These are phyloP conservation scores for Atrichornis clamosus DNA, from an alignment of 2,113 vertebrate genomes.

Conservation along the genomic window DNA sequence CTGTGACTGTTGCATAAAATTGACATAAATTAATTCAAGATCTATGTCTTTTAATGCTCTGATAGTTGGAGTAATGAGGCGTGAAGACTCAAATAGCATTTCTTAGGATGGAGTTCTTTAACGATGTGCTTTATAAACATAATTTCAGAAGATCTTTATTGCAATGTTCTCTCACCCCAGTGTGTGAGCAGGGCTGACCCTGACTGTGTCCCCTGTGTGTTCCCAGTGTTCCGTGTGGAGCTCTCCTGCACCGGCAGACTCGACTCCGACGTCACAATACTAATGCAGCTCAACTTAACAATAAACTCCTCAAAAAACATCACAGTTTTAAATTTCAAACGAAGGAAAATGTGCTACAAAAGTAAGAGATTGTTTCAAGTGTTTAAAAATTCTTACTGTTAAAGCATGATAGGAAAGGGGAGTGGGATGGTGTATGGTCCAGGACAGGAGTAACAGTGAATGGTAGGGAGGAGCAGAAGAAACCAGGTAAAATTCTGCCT, in stretches of 20 bases:
- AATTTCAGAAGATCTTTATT: rapidly evolving
- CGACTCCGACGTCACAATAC: slow-evolving; percentile 88
- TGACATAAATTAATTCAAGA: not conserved
- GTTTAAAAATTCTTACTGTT: not conserved
- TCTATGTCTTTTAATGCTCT: not conserved
- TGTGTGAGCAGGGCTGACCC: not conserved
- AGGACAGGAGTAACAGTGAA: not conserved
- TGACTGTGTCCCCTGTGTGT: not conserved
- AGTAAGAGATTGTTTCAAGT: slow-evolving; percentile 75
- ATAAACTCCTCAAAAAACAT: slow-evolving; percentile 89
- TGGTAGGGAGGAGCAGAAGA: not conserved
- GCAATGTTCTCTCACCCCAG: not conserved
- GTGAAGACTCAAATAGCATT: not conserved
- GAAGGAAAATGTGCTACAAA: slow-evolving; percentile 99
- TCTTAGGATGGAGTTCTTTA: not conserved
- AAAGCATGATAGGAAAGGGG: not conserved
- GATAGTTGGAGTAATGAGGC: not conserved
- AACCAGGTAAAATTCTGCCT: not conserved
- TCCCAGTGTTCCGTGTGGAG: slow-evolving; percentile 91
- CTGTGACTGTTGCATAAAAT: not conserved
- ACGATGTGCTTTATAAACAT: not conserved
- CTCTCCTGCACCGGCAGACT: slow-evolving; percentile 92
- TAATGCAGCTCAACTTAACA: slow-evolving; percentile 96
- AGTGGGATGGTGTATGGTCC: not conserved
- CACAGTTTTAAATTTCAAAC: slow-evolving; percentile 98